These are phyloP conservation scores for Arrhamphus sclerolepis DNA, from an alignment of 2,797 vertebrate genomes.

Conservation along the genomic window DNA sequence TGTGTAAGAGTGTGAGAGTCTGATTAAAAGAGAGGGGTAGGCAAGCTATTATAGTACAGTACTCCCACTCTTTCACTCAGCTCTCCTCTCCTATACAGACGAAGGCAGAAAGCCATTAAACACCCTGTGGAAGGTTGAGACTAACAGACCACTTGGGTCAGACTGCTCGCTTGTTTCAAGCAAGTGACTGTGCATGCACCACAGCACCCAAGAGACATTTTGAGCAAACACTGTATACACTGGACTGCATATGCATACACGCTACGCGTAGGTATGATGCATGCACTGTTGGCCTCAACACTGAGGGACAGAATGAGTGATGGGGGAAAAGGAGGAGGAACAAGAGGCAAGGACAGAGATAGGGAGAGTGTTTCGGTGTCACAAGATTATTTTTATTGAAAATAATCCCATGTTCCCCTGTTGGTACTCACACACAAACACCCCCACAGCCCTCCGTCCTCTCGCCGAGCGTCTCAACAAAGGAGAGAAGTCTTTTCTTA, in stretches of 20 bases:
- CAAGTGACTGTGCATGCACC: conserved; percentile 58
- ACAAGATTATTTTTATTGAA: conserved; percentile 78
- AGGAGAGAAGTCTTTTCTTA: conserved; percentile 71
- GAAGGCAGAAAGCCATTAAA: conserved; percentile 45
- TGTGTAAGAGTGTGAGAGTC: conserved; percentile 29
- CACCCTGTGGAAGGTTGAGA: conserved; percentile 50
- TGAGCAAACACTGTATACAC: conserved; percentile 38
- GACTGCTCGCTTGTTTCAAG: conserved; percentile 74
- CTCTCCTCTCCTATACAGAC: conserved; percentile 37
- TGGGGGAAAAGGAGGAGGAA: conserved; percentile 48
- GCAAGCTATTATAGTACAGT: conserved; percentile 77
- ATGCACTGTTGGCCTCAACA: conserved; percentile 64
- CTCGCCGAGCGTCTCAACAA: conserved; percentile 44
- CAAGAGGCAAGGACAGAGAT: conserved; percentile 70
- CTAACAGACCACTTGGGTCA: conserved; percentile 60
- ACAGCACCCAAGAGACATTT: conserved; percentile 64
- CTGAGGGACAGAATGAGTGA: conserved; percentile 57
- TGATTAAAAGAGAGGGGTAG: conserved; percentile 52
- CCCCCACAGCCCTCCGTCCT: conserved; percentile 44
- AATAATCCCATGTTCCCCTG: conserved; percentile 72
- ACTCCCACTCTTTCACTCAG: conserved; percentile 52
- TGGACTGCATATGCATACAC: conserved; percentile 47
- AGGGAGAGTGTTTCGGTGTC: conserved; percentile 66
- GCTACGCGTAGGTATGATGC: conserved; percentile 49
- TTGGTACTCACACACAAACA: conserved; percentile 67